phyloP scores from a whole-genome alignment of 2,113 vertebrate species.

The Taurulus bubalis region DNA sequence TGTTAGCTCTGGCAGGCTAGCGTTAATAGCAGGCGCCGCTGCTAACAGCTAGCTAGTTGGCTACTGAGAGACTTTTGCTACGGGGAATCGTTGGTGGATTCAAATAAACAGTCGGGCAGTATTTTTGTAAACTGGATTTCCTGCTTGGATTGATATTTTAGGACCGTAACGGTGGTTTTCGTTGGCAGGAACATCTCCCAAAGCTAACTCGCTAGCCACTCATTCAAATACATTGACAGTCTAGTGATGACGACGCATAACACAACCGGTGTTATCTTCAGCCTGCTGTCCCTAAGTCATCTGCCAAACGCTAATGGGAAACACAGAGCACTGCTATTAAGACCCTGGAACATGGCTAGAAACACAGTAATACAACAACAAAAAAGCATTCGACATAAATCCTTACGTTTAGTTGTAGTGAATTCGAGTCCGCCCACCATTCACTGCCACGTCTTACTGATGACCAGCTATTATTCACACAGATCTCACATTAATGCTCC shows the following conservation, averaged over 20 bases:
- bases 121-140: neutral
- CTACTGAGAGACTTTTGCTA: neutral
- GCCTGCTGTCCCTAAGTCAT: neutral
- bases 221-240: conserved; percentile 74
- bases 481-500: neutral
- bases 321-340: accelerated
- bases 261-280: conserved; percentile 19
- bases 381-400: neutral
- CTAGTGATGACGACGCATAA: conserved; percentile 81
- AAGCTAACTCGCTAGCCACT: conserved; percentile 65
- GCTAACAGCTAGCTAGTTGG: conserved; percentile 27
- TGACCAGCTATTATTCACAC: neutral
- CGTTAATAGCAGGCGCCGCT: neutral
- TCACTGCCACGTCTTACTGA: conserved; percentile 70
- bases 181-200: neutral
- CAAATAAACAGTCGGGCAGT: accelerated
- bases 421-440: conserved; percentile 40
- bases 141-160: neutral
- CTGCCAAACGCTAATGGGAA: neutral
- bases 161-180: neutral
- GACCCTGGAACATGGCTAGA: accelerated
- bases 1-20: conserved; percentile 38
- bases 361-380: accelerated
- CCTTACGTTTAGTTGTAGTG: neutral
- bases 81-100: neutral